Percentiles rank a stretch among this genome's conserved stretches.
Conservation (phyloP, 2,888 invertebrate species). For the Craniophora ligustri region DNA sequence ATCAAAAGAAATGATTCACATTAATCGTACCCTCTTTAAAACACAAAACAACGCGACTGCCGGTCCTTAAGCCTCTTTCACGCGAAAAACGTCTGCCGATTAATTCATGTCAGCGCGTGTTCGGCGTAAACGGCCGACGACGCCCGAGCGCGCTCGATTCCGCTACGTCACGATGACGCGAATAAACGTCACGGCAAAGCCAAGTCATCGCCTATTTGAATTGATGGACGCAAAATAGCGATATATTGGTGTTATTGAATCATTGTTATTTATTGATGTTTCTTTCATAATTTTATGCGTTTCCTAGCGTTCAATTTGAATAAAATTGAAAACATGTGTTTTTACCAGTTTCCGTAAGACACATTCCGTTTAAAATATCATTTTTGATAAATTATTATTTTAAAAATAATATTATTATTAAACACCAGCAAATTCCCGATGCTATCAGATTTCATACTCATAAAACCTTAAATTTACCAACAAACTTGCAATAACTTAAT, state of each 20-base stretch:
- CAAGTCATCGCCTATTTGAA: slow-evolving; percentile 70
- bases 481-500: slow-evolving; percentile 34
- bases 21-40: slow-evolving; percentile 71
- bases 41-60: slow-evolving; percentile 72
- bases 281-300: slow-evolving; percentile 20
- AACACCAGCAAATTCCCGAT: slow-evolving; percentile 1
- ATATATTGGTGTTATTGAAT: slow-evolving; percentile 73
- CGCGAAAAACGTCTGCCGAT: slow-evolving; percentile 69
- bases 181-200: slow-evolving; percentile 64
- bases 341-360: no score
- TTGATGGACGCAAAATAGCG: slow-evolving; percentile 73
- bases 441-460: slow-evolving; percentile 26
- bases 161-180: slow-evolving; percentile 73
- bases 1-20: slow-evolving; percentile 72
- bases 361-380: no score
- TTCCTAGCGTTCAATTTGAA: not conserved
- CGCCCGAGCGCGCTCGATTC: slow-evolving; percentile 47
- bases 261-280: slow-evolving; percentile 57
- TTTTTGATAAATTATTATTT: not conserved
- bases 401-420: slow-evolving; percentile 21
- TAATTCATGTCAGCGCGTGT: slow-evolving; percentile 72
- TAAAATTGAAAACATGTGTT: no score
- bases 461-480: slow-evolving; percentile 32
- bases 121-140: slow-evolving; percentile 50
- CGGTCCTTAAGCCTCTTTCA: slow-evolving; percentile 62